Base-by-base conservation (phyloP, 2,888 invertebrate genomes). In the Macaria liturata region DNA sequence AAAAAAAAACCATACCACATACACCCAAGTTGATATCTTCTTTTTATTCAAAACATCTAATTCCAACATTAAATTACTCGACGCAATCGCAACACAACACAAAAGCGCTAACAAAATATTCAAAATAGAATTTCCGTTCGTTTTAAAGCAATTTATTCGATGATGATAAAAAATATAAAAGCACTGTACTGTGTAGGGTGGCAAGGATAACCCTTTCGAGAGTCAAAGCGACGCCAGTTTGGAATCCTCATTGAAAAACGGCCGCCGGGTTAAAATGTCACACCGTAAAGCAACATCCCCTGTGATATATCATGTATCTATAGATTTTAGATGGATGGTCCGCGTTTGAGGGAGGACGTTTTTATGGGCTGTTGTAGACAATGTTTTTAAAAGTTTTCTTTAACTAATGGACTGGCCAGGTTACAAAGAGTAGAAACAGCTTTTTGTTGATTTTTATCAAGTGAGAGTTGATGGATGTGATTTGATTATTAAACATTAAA, bases 161-260 rank as follows among this genome's bases (percentile, higher is more conserved):
- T 78, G 80, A 76, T 84, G 81, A 84, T 85, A 81, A 83, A 20
- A 85, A 84, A 86, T 83, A 84, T 86, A 83, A 85, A 87, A 86
- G 79, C 52, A 75, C 68, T 67, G 76, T 20, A 20, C 20, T 20
- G 20, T 20, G 20, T 74, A 71, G 61, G 64, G 62, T 61, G 61
- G 77, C 80, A 69, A 72, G 83, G 80, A 82, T 80, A 81, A 87
- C 86, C 87, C 85, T 88, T 88, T 88, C 80, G 80, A 75, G 66
- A 71, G 74, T 81, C 78, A 82, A 81, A 85, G 80, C 78, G 78
- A 68, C 70, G 75, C 62, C 62, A 64, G 66, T 75, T 75, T 74
- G 71, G 78, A 78, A 78, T 83, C 74, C 81, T 80, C 83, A 83
- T 86, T 88, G 83, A 87, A 88, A 87, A 83, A 82, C 83, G 78